Evolutionary conservation across 2,113 vertebrate genomes (phyloP).

Genomic region (Syrmaticus mikado): DNA sequence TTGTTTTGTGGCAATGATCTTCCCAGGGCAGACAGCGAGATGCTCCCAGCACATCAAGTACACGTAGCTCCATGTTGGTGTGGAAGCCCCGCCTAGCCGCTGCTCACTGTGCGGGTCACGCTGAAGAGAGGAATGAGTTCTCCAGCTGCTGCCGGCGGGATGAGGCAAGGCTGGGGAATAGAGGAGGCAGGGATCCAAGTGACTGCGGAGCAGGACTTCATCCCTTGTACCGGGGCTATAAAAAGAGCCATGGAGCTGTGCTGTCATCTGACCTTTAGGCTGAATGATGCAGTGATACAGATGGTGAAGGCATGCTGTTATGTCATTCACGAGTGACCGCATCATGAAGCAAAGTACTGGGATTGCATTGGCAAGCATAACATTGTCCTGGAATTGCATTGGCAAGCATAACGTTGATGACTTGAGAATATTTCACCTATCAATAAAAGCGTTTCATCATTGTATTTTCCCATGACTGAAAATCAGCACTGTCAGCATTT

Average conservation of each 20-base stretch:
- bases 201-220: neutral
- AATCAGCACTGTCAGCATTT: neutral
- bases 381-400: neutral
- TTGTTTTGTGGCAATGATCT: neutral
- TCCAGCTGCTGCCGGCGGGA: neutral
- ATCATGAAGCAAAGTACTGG: neutral
- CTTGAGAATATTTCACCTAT: neutral
- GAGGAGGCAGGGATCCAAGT: neutral
- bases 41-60: neutral
- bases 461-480: neutral
- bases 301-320: neutral
- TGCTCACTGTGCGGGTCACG: neutral
- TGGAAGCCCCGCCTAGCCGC: neutral
- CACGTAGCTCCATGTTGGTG: neutral
- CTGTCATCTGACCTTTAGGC: slow-evolving; percentile 29
- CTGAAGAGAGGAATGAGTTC: neutral
- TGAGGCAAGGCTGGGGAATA: neutral
- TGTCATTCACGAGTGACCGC: neutral
- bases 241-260: slow-evolving; percentile 12
- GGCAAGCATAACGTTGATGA: neutral
- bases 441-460: neutral
- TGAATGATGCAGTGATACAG: neutral
- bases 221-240: neutral
- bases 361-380: slow-evolving; percentile 6
- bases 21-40: neutral